Base-by-base conservation (phyloP, 2,888 invertebrate genomes). In the Dorcus parallelipipedus region DNA sequence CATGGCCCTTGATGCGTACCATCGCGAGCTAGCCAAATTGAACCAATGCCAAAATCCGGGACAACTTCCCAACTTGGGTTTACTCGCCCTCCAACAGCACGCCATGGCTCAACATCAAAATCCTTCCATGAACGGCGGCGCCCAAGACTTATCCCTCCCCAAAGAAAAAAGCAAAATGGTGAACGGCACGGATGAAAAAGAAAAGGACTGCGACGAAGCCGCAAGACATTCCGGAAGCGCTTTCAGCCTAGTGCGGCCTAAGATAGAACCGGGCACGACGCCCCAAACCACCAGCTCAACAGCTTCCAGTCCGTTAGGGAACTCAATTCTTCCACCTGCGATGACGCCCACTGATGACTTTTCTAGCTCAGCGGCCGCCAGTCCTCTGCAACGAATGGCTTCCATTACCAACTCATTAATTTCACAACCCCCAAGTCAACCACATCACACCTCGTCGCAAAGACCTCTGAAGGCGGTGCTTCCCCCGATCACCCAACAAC, bases 401-500 rank as follows among this genome's bases (percentile, higher is more conserved):
- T 96, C 95, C 66, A 97, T 97, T 70, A 97, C 97, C 48, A 97
- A 97, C 78, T 96, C 96, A 63, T 83, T 97, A 68, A 95, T 97
- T 74, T 94, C 94, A 65, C 92, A 93, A 82, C 91, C 91, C 58
- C 88, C 90, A 60, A 86, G 91, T 60, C 93, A 93, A 65, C 88
- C 92, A 8, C 93, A 94, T 75, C 94, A 93, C 73, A 83, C 89
- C 52, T 86, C 89, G 10, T 88, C 88, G 47, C 94, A 94, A 75
- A 83, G 97, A 67, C 96, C 97, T 10, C 86, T 96, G 71, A 95
- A 96, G 81, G 96, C 97, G 38, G 97, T 98, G 49, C 84, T 98
- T 69, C 97, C 97, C 43, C 97, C 98, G 2, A 97, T 99, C 66
- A 97, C 97, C 1, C 98, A 98, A 76, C 97, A 98, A 73, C 97